Evolutionary conservation across 2,888 invertebrate species (phyloP), one percentile per base, ranked within the genome.

Genomic region (Spodoptera picta): DNA sequence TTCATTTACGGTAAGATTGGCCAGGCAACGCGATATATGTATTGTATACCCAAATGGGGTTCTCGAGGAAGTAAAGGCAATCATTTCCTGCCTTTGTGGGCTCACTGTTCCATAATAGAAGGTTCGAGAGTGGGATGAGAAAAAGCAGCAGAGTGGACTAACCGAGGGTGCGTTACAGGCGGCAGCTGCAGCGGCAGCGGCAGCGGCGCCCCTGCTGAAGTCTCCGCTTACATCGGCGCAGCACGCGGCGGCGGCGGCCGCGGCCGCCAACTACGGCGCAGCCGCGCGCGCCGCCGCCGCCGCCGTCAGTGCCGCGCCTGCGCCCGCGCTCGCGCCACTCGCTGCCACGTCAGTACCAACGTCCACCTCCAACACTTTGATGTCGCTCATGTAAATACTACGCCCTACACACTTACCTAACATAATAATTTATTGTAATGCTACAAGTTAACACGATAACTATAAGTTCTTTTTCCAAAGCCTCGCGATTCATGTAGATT

Each of bases 191-290:
- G 96, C 96, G 77, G 96, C 96, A 76, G 96, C 97, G 85, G 97
- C 97, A 79, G 96, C 97, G 76, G 96, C 96, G 81, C 97, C 97
- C 64, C 95, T 98, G 92, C 95, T 97, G 95, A 97, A 97, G 96
- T 97, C 97, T 73, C 97, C 97, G 90, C 95, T 97, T 94, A 97
- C 96, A 90, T 95, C 96, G 91, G 97, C 97, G 90, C 98, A 97
- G 95, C 97, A 98, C 95, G 97, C 97, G 77, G 97, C 97, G 83
- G 98, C 98, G 87, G 97, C 98, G 87, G 97, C 97, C 72, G 98
- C 98, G 82, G 98, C 97, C 61, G 97, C 97, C 75, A 98, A 98
- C 93, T 97, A 98, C 87, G 97, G 97, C 71, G 98, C 97, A 43
- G 98, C 98, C 77, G 97, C 97, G 77, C 95, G 97, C 80, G 98